Evolutionary conservation across 2,113 vertebrate species (phyloP).

Genomic region (Ameiurus melas): DNA sequence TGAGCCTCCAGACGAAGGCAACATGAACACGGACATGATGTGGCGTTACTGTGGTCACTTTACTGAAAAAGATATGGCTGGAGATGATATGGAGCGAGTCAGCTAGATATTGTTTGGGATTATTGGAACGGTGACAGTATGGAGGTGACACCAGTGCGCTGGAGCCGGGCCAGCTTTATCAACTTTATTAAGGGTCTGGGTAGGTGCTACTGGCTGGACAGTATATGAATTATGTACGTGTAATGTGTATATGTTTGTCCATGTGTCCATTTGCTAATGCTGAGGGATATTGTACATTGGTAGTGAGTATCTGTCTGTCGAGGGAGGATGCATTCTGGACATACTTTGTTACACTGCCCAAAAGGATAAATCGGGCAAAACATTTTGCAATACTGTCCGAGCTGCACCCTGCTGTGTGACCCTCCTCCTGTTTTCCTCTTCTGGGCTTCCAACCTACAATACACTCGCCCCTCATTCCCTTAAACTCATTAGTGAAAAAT

Average conservation of each 20-base stretch:
- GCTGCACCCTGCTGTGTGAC: neutral
- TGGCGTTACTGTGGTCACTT: neutral
- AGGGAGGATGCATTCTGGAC: constrained; percentile 48
- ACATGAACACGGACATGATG: neutral
- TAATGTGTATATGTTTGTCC: neutral
- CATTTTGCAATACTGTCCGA: constrained; percentile 27
- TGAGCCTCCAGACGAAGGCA: neutral
- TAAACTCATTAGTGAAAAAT: neutral
- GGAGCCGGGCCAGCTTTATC: constrained; percentile 91
- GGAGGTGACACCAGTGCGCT: constrained; percentile 90
- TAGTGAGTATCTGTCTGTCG: constrained; percentile 7
- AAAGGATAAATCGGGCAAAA: constrained; percentile 3
- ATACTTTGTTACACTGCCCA: constrained; percentile 41
- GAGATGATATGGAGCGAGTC: constrained; percentile 16
- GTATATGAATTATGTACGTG: neutral
- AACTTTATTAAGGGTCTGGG: constrained; percentile 95
- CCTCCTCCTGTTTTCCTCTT: neutral
- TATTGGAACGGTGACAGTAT: constrained; percentile 55
- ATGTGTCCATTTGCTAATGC: neutral
- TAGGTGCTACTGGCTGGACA: constrained; percentile 66
- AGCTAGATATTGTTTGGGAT: constrained; percentile 42
- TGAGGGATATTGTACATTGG: neutral
- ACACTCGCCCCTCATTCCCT: neutral
- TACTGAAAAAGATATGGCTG: neutral
- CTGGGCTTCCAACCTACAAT: neutral